These are phyloP conservation scores for Agonum fuliginosum DNA, from an alignment of 2,888 invertebrate species.

Conservation along the genomic window DNA sequence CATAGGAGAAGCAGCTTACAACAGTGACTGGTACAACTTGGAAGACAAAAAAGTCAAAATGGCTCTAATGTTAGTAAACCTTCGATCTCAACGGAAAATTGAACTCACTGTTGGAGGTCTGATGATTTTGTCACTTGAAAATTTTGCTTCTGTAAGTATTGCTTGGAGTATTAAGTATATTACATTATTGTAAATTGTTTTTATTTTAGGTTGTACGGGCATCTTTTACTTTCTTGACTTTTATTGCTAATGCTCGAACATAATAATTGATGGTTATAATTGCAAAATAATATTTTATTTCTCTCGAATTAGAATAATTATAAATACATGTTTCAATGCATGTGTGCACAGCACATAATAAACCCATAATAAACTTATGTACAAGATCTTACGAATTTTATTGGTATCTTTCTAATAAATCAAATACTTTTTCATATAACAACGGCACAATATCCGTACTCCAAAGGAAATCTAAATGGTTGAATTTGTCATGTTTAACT, in stretches of 20 bases:
- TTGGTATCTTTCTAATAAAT: slow-evolving; percentile 49
- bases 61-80: not conserved
- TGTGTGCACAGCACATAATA: too few species aligned
- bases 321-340: too few species aligned
- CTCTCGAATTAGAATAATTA: too few species aligned
- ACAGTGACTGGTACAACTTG: not conserved
- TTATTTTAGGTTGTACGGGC: too few species aligned
- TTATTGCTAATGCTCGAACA: too few species aligned
- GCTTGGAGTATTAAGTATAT: not conserved
- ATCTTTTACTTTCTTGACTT: too few species aligned
- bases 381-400: too few species aligned
- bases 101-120: slow-evolving; percentile 12
- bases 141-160: slow-evolving; percentile 21
- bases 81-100: slow-evolving; percentile 31
- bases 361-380: too few species aligned
- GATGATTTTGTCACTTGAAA: slow-evolving; percentile 30
- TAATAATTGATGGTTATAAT: too few species aligned
- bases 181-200: not conserved
- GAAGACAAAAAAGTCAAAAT: slow-evolving; percentile 7
- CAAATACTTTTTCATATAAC: slow-evolving; percentile 62
- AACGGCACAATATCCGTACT: slow-evolving; percentile 72
- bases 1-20: slow-evolving; percentile 33
- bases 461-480: slow-evolving; percentile 78
- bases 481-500: slow-evolving; percentile 72
- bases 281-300: too few species aligned